These are phyloP conservation scores for Penaeus chinensis DNA, from an alignment of 1,140 invertebrate genomes.

Conservation along the genomic window DNA sequence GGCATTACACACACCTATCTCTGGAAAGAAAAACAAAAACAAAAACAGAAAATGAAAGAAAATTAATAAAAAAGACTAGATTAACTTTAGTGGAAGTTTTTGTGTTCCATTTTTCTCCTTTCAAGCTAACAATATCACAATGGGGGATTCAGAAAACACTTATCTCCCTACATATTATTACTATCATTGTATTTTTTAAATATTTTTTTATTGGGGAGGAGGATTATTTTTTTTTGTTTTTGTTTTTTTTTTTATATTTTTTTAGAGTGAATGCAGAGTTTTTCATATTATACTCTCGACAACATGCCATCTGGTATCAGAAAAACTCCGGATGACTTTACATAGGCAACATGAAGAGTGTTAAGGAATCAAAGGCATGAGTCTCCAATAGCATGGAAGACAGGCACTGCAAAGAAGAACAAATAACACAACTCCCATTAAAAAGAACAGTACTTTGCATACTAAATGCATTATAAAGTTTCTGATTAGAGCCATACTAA, in stretches of 20 bases:
- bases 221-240: constrained; percentile 16
- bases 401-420: constrained; percentile 61
- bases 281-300: constrained; percentile 25
- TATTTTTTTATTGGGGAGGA: too few relatives aligned
- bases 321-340: constrained; percentile 47
- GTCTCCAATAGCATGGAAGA: constrained; percentile 60
- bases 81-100: constrained; percentile 41
- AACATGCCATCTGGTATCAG: constrained; percentile 35
- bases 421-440: constrained; percentile 57
- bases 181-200: too few relatives aligned
- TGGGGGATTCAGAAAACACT: constrained; percentile 39
- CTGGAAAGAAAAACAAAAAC: constrained; percentile 17
- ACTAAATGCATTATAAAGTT: constrained; percentile 53
- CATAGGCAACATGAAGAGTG: constrained; percentile 52
- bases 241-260: constrained; percentile 31
- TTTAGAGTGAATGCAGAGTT: constrained; percentile 9
- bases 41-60: too few relatives aligned
- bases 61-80: constrained; percentile 53
- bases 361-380: constrained; percentile 55
- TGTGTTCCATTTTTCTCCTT: constrained; percentile 49
- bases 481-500: constrained; percentile 39
- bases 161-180: constrained; percentile 35
- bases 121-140: constrained; percentile 54
- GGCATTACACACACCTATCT: constrained; percentile 54
- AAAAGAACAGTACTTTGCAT: constrained; percentile 51